Evolutionary conservation across 2,113 vertebrate species (phyloP), one percentile per base, ranked within the genome.

Genomic region (Numida meleagris): DNA sequence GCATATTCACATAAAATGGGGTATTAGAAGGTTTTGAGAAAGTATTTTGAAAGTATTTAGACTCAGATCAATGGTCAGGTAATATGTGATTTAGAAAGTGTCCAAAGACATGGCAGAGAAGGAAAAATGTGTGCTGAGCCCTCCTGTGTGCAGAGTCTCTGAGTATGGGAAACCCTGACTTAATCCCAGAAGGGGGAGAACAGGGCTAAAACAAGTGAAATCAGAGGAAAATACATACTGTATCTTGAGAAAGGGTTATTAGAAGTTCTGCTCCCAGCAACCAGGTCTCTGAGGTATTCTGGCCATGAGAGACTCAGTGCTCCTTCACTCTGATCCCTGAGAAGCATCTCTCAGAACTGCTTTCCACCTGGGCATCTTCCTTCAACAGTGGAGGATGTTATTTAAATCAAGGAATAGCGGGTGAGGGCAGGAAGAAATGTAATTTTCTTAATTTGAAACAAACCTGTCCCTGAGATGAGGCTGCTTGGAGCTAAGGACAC

Each of bases 301-400:
- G 55, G 48, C 18, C 1, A 0, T 25, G 10, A 0, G 10, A 0
- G 19, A 67, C 12, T 62, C 3, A 0, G 27, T 0, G 0, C 48
- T 93, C 59, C 51, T 70, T 93, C 0, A 71, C 14, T 43, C 15
- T 17, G 51, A 53, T 86, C 38, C 51, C 24, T 0, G 0, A 20
- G 70, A 51, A 84, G 77, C 38, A 51, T 75, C 91, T 42, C 57
- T 83, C 68, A 23, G 20, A 38, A 12, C 18, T 89, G 13, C 67
- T 80, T 91, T 70, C 57, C 33, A 67, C 58, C 61, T 80, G 61
- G 15, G 33, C 51, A 31, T 93, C 82, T 89, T 95, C 46, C 68
- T 85, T 86, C 77, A 91, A 51, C 24, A 29, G 67, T 57, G 46
- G n/a, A 67, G 29, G 15, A 89, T 20, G 36, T 40, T 79, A 82